These are phyloP conservation scores for Cerastis rubricosa DNA, from an alignment of 2,888 invertebrate genomes.

Conservation along the genomic window DNA sequence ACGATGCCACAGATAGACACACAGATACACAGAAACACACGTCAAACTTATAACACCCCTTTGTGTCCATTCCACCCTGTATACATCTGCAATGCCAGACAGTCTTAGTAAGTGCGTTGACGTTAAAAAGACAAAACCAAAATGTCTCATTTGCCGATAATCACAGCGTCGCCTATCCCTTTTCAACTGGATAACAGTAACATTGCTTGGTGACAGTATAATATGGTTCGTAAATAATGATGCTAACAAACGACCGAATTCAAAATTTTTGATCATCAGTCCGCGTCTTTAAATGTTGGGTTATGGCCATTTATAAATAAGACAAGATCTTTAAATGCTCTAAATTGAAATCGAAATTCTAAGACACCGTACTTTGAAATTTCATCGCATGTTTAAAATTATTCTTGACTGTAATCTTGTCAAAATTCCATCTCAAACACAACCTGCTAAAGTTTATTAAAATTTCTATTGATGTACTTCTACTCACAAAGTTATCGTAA, in stretches of 20 bases:
- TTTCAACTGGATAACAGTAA: not conserved
- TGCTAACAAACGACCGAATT: not conserved
- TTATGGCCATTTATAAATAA: constrained; percentile 16
- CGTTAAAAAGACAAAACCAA: not conserved
- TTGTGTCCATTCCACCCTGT: too few species aligned
- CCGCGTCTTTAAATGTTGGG: not conserved
- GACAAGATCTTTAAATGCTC: constrained; percentile 22
- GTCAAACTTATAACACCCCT: too few species aligned
- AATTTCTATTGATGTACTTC: constrained; percentile 52
- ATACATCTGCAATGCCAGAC: not conserved
- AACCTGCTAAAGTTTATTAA: constrained; percentile 42
- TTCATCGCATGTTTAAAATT: constrained; percentile 27
- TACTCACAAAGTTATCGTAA: constrained; percentile 52
- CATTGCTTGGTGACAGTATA: not conserved
- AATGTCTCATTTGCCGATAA: not conserved
- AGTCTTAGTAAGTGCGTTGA: not conserved
- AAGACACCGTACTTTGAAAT: constrained; percentile 24
- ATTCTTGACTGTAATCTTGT: constrained; percentile 35
- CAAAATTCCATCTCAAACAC: constrained; percentile 52
- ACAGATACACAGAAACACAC: too few species aligned
- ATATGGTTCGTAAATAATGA: not conserved
- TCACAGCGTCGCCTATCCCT: not conserved
- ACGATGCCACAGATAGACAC: too few species aligned
- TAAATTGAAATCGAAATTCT: constrained; percentile 14
- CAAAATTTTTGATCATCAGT: not conserved